phyloP scores from a whole-genome alignment of 1,140 invertebrate genomes.

The Acromyrmex charruanus region DNA sequence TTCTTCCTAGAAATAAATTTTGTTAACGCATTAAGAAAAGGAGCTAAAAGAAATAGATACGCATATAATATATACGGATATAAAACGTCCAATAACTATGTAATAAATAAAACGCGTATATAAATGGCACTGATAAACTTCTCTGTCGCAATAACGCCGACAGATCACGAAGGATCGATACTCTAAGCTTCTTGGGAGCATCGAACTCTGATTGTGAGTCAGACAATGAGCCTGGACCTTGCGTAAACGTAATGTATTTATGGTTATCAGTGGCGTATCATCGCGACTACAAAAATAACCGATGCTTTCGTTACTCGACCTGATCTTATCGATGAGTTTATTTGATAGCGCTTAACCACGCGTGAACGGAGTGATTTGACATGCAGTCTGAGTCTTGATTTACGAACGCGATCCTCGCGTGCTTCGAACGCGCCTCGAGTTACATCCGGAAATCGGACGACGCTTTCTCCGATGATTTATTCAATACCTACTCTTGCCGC shows the following conservation, averaged over 20 bases:
- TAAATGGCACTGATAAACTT: neutral
- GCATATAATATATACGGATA: neutral
- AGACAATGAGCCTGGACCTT: neutral
- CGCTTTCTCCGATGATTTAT: slow-evolving; percentile 20
- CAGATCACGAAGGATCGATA: slow-evolving; percentile 7
- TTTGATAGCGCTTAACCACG: neutral
- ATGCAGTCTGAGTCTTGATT: neutral
- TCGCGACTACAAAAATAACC: slow-evolving; percentile 49
- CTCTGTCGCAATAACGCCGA: neutral
- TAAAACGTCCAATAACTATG: neutral
- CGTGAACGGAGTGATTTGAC: slow-evolving; percentile 5
- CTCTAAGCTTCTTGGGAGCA: slow-evolving; percentile 32
- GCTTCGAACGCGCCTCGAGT: neutral
- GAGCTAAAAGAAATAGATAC: neutral
- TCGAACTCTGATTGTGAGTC: slow-evolving; percentile 37
- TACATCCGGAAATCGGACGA: neutral
- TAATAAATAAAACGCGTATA: neutral
- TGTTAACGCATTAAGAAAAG: neutral
- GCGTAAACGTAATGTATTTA: slow-evolving; percentile 12
- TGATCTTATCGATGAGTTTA: slow-evolving; percentile 54
- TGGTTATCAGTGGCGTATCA: slow-evolving; percentile 54
- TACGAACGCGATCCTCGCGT: neutral
- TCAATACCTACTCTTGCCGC: slow-evolving; percentile 14
- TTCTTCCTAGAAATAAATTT: neutral
- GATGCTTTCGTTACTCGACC: slow-evolving; percentile 13